These are phyloP conservation scores for Trichonephila clavipes DNA, from an alignment of 1,140 invertebrate species.

Conservation along the genomic window DNA sequence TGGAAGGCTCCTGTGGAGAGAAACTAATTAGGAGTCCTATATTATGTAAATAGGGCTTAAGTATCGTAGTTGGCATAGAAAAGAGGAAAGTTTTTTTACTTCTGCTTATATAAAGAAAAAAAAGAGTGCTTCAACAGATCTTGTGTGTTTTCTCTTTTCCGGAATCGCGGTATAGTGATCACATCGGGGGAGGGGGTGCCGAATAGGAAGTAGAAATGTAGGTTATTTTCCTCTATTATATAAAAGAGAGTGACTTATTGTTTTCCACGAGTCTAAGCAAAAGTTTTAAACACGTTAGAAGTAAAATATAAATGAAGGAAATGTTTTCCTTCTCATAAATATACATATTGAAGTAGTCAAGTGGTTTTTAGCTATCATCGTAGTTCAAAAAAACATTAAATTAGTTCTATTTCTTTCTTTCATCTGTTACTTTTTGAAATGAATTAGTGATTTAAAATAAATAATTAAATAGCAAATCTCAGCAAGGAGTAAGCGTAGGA, in stretches of 20 bases:
- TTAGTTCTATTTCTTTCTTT: too few relatives aligned
- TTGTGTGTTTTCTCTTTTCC: neutral
- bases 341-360: too few relatives aligned
- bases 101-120: neutral
- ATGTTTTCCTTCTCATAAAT: too few relatives aligned
- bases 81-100: neutral
- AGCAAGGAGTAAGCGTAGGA: too few relatives aligned
- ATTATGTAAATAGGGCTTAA: slow-evolving; percentile 5
- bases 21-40: neutral
- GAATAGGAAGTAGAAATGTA: neutral
- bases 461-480: too few relatives aligned
- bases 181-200: neutral
- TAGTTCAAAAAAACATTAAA: too few relatives aligned
- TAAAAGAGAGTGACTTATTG: neutral
- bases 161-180: neutral
- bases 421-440: too few relatives aligned
- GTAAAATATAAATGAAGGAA: too few relatives aligned
- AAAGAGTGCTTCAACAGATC: neutral
- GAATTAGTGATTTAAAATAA: too few relatives aligned
- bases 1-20: neutral
- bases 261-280: neutral
- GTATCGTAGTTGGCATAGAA: neutral
- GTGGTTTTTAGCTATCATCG: too few relatives aligned
- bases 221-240: neutral
- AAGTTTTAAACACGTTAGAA: neutral